Evolutionary conservation across 2,888 invertebrate species (phyloP), one percentile per base, ranked within the genome.

Genomic region (Eledona agricola): DNA sequence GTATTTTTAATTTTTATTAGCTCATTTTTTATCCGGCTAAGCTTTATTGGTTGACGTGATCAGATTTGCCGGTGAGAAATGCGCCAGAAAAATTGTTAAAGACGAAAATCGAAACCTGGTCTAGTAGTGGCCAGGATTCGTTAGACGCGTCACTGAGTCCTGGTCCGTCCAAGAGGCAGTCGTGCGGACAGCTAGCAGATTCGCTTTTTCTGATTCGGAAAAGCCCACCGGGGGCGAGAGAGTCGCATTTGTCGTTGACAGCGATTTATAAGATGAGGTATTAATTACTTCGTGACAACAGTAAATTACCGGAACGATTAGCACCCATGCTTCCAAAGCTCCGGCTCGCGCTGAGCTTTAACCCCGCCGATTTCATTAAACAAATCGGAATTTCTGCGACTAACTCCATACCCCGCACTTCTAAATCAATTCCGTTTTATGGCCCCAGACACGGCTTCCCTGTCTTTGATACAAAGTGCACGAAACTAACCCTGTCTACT

Each of bases 111-210:
- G 54, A 43, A 54, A 54, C 43, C 37, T 25, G 26, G n/a, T 15
- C 17, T 19, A 16, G 45, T 29, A 23, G 34, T 13, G 35, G 34
- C 25, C 34, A 29, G 56, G 52, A 53, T 66, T 64, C 63, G 66
- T 69, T 69, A 67, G 60, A 62, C 67, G 68, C 64, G 57, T 63
- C 66, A 64, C 59, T 65, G 66, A 59, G 55, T 50, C 50, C 25
- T 40, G 57, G 55, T 54, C 52, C 54, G 64, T 57, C 62, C 58
- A 40, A 66, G 67, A 65, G 59, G 59, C 67, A 67, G 56, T 62
- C 70, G 69, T 72, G 72, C 72, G 68, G 60, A 68, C 64, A 60
- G 49, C 32, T 47, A 57, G 66, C 71, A 71, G 68, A 70, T 71
- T 71, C 66, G 63, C 64, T 69, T 70, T 69, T 70, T 70, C 67